Conservation (phyloP, 2,113 vertebrate genomes). For the Ammodytes marinus region DNA sequence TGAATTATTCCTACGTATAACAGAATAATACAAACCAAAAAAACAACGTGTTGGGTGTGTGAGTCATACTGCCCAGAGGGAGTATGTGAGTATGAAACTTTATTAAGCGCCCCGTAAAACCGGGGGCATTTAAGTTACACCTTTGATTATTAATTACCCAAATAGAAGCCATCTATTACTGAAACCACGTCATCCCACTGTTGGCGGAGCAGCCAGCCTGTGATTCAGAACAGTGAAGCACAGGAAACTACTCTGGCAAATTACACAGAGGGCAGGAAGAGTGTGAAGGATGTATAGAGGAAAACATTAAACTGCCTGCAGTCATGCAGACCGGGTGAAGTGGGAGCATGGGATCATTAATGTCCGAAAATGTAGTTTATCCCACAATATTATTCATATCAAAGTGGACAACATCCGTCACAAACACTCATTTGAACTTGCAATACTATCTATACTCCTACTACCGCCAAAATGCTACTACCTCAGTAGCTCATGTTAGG, state of each 20-base stretch:
- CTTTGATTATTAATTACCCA: constrained; percentile 80
- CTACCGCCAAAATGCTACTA: neutral
- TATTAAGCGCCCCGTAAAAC: constrained; percentile 75
- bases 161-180: constrained; percentile 77
- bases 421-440: neutral
- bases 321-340: constrained; percentile 24
- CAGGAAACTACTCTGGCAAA: constrained; percentile 70
- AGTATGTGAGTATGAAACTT: constrained; percentile 65
- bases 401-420: neutral
- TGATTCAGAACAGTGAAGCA: constrained; percentile 72
- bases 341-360: neutral
- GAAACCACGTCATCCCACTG: constrained; percentile 67
- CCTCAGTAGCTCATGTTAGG: neutral
- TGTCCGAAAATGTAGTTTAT: neutral
- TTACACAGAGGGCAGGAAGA: constrained; percentile 63
- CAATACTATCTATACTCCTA: neutral
- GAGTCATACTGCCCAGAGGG: constrained; percentile 74
- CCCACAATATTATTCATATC: constrained; percentile 7
- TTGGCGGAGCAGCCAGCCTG: constrained; percentile 65
- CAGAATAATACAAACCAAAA: constrained; percentile 54
- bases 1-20: constrained; percentile 16
- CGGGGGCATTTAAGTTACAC: constrained; percentile 77
- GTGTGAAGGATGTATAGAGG: constrained; percentile 48
- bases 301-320: constrained; percentile 56
- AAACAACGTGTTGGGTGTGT: constrained; percentile 33